A percentile compares a stretch with the other conserved stretches of the same genome.
Evolutionary conservation across 1,140 invertebrate species (phyloP).

Genomic region (Drosophila sechellia): DNA sequence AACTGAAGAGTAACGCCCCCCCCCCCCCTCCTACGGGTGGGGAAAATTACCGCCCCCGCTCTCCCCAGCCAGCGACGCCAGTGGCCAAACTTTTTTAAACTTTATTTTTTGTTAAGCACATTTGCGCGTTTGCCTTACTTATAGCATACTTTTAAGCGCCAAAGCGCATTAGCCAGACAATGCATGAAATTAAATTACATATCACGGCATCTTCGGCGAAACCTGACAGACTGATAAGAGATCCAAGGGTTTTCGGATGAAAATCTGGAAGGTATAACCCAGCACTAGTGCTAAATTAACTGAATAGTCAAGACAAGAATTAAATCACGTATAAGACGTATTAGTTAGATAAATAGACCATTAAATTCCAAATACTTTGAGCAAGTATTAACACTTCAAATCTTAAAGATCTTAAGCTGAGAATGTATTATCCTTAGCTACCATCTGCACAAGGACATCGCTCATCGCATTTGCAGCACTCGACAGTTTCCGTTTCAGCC

Average conservation of each 20-base stretch:
- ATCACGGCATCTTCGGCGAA: constrained; percentile 27
- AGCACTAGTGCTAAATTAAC: too few species aligned
- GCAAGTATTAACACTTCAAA: not conserved
- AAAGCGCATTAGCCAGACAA: constrained; percentile 81
- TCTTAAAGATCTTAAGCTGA: not conserved
- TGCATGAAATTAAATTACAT: constrained; percentile 81
- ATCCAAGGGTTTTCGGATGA: not conserved
- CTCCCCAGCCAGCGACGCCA: not conserved
- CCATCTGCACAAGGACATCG: constrained; percentile 19
- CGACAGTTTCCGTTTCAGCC: constrained; percentile 33
- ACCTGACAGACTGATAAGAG: constrained; percentile 16
- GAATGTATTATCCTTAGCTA: not conserved
- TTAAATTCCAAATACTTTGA: too few species aligned
- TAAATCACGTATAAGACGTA: too few species aligned
- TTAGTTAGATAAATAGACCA: too few species aligned
- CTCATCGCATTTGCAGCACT: constrained; percentile 15
- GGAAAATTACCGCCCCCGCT: not conserved
- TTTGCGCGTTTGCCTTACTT: constrained; percentile 76
- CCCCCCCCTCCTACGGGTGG: not conserved
- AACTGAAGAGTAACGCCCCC: constrained; percentile 36
- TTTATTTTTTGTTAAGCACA: constrained; percentile 77
- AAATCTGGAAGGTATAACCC: not conserved
- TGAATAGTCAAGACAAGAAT: not conserved
- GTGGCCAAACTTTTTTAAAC: constrained; percentile 27
- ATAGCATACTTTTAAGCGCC: constrained; percentile 75